phyloP scores from a whole-genome alignment of 2,888 invertebrate genomes.

The Polydrusus cervinus region DNA sequence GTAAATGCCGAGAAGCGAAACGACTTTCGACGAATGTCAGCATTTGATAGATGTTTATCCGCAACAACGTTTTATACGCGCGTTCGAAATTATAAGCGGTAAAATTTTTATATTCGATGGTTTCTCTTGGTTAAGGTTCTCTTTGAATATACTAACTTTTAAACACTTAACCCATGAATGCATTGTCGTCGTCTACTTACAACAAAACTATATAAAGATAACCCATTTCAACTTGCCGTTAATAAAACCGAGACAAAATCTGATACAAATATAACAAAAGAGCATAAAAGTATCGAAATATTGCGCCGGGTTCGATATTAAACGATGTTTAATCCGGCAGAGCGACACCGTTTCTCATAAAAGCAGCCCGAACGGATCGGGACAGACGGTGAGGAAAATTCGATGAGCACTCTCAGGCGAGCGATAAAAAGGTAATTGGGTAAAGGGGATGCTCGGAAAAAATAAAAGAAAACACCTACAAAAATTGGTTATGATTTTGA shows the following conservation, averaged over 20 bases:
- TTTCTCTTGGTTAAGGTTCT: too few species aligned
- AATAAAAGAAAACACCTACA: constrained; percentile 44
- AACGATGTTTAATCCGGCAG: constrained; percentile 49
- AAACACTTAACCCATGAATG: not conserved
- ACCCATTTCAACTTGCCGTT: not conserved
- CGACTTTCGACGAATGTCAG: too few species aligned
- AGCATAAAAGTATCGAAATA: constrained; percentile 43
- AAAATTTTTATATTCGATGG: too few species aligned
- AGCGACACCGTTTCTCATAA: constrained; percentile 46
- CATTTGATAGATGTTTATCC: too few species aligned
- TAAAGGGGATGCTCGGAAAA: constrained; percentile 52
- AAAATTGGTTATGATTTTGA: constrained; percentile 49
- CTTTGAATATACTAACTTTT: too few species aligned
- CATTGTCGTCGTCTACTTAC: not conserved
- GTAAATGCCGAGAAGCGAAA: too few species aligned
- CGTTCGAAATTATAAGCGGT: too few species aligned
- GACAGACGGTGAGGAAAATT: constrained; percentile 69
- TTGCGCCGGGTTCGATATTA: constrained; percentile 49
- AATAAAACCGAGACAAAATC: constrained; percentile 36
- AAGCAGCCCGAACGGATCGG: constrained; percentile 60
- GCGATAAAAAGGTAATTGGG: constrained; percentile 71
- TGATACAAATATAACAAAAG: constrained; percentile 48
- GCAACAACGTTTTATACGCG: too few species aligned
- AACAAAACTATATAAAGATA: constrained; percentile 14
- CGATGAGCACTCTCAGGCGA: constrained; percentile 67